phyloP scores from a whole-genome alignment of 2,797 vertebrate genomes.

The Galaxias olidus region DNA sequence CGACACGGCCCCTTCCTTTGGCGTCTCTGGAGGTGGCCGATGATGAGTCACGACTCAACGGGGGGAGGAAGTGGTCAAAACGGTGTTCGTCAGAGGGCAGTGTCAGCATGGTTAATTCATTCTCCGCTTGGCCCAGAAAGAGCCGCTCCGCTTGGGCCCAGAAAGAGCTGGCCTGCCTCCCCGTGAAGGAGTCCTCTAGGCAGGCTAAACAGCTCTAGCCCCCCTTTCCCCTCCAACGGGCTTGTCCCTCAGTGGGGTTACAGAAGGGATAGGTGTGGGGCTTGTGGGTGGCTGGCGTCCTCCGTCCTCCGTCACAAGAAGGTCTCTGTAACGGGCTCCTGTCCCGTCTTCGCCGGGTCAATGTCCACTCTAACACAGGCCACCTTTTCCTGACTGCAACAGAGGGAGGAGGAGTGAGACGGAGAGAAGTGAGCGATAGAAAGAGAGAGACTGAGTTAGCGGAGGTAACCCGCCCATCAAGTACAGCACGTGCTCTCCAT shows the following conservation, averaged over 20 bases:
- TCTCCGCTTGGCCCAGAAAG: conserved; percentile 1
- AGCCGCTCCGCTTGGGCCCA: not conserved
- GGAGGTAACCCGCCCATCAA: not conserved
- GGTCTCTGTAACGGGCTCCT: conserved; percentile 83
- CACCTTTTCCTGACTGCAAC: conserved; percentile 88
- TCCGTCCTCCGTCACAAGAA: conserved; percentile 78
- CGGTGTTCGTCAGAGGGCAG: conserved; percentile 44
- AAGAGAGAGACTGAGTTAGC: not conserved
- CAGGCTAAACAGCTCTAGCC: conserved; percentile 37
- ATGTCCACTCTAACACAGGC: conserved; percentile 86
- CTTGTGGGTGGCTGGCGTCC: conserved; percentile 4
- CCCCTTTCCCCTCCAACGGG: conserved; percentile 22
- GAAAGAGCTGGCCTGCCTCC: conserved; percentile 14
- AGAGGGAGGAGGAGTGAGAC: conserved; percentile 30
- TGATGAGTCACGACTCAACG: conserved; percentile 19
- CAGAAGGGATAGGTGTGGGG: conserved; percentile 12
- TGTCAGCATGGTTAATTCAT: conserved; percentile 38
- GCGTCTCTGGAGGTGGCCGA: conserved; percentile 48
- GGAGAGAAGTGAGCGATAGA: not conserved
- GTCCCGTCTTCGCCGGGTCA: conserved; percentile 78
- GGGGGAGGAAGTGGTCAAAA: conserved; percentile 32
- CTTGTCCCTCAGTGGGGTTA: conserved; percentile 10
- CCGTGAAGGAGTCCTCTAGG: conserved; percentile 24
- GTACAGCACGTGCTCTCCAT: not conserved
- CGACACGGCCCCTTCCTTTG: conserved; percentile 63